Conservation (phyloP, 2,797 vertebrate genomes). For the Amblyopsis hoosieri region DNA sequence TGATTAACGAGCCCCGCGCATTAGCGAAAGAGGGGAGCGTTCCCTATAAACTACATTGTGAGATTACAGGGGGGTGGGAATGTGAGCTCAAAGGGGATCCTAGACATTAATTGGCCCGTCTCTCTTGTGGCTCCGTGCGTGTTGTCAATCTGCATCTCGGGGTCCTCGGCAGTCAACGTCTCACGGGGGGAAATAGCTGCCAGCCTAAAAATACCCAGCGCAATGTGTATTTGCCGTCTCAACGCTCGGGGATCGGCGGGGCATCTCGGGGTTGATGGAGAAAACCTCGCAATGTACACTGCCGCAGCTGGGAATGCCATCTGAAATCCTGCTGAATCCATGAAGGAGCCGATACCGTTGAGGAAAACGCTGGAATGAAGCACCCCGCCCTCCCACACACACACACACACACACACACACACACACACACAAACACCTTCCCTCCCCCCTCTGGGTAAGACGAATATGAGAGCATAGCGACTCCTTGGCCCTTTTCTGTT, state of each 20-base stretch:
- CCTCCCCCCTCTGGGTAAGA: neutral
- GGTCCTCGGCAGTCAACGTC: slow-evolving; percentile 67
- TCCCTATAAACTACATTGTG: slow-evolving; percentile 58
- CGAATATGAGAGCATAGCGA: neutral
- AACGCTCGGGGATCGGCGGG: slow-evolving; percentile 33
- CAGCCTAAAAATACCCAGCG: slow-evolving; percentile 65
- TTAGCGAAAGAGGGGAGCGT: slow-evolving; percentile 35
- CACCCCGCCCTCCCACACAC: neutral
- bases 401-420: no score
- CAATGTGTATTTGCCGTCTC: slow-evolving; percentile 41
- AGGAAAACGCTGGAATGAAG: neutral
- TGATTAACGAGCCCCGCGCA: slow-evolving; percentile 65
- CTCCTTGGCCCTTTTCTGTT: neutral
- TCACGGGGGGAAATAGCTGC: slow-evolving; percentile 40
- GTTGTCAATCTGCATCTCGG: slow-evolving; percentile 60
- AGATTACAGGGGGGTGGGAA: slow-evolving; percentile 49
- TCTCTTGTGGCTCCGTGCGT: slow-evolving; percentile 61
- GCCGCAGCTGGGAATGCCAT: slow-evolving; percentile 24
- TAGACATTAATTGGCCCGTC: slow-evolving; percentile 63
- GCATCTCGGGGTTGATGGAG: slow-evolving; percentile 27
- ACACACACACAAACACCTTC: neutral
- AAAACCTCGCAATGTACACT: slow-evolving; percentile 14
- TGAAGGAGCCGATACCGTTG: neutral
- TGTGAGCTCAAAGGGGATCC: slow-evolving; percentile 37
- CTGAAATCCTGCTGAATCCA: slow-evolving; percentile 26